phyloP scores from a whole-genome alignment of 2,797 vertebrate species.

The Pantherophis vulpinus region DNA sequence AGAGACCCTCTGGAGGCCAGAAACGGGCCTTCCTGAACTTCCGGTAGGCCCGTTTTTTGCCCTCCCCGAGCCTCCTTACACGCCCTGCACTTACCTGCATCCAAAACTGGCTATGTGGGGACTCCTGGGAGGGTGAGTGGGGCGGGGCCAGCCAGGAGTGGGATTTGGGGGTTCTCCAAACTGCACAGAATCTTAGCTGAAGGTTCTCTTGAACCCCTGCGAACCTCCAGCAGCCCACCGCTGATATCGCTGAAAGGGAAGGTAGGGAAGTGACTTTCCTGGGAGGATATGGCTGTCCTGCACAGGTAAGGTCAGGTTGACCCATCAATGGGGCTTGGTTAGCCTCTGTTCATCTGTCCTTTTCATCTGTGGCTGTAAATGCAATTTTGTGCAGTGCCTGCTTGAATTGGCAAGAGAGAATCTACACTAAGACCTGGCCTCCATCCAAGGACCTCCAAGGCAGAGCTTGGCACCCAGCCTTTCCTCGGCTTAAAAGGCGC shows the following conservation, averaged over 20 bases:
- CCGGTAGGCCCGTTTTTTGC: no score
- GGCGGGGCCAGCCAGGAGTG: no score
- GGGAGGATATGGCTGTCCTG: not conserved
- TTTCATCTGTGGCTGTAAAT: not conserved
- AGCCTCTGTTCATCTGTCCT: not conserved
- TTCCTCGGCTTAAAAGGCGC: not conserved
- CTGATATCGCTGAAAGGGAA: not conserved
- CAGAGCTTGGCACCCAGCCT: slow-evolving; percentile 17
- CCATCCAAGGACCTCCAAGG: not conserved
- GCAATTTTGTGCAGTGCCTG: not conserved
- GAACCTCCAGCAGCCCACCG: no score
- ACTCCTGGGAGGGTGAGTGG: no score
- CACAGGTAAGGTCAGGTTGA: not conserved
- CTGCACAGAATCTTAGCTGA: no score
- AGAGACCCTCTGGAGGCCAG: no score
- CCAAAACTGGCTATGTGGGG: no score
- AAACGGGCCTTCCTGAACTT: no score
- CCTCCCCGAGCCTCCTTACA: no score
- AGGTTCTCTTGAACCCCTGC: no score
- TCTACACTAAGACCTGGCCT: not conserved
- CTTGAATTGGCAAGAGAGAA: not conserved
- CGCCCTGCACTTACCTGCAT: no score
- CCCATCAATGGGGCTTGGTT: not conserved
- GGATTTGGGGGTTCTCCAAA: no score
- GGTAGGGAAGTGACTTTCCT: not conserved